These are phyloP conservation scores for Shargacucullia verbasci DNA, from an alignment of 2,888 invertebrate genomes.

Conservation along the genomic window DNA sequence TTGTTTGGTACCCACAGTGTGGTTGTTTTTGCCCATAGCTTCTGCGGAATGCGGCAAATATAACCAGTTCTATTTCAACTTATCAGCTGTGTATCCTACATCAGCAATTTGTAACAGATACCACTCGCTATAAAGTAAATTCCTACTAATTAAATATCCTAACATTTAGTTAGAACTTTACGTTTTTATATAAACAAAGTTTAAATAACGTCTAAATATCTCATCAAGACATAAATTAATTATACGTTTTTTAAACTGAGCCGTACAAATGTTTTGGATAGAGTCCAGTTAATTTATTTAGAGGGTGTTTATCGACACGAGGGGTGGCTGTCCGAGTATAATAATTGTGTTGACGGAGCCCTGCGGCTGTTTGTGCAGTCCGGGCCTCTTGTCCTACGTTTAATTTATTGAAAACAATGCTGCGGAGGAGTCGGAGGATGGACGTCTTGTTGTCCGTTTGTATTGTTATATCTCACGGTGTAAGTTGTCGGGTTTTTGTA, in stretches of 20 bases:
- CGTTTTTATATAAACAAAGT: not conserved
- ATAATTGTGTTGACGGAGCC: conserved; percentile 88
- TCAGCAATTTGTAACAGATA: no score
- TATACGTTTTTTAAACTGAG: conserved; percentile 35
- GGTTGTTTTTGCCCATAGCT: no score
- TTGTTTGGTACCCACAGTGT: no score
- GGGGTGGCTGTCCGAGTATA: conserved; percentile 88
- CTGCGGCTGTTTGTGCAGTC: conserved; percentile 80
- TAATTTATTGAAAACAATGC: conserved; percentile 89
- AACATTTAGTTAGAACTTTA: no score
- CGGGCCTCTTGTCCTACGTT: conserved; percentile 78
- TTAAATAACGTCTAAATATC: conserved; percentile 2
- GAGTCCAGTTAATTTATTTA: conserved; percentile 87
- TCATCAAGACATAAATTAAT: conserved; percentile 48
- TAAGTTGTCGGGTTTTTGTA: no score
- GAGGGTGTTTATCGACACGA: conserved; percentile 83
- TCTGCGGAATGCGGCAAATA: no score
- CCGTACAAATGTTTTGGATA: conserved; percentile 64
- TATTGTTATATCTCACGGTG: conserved; percentile 27
- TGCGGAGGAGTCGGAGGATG: conserved; percentile 53
- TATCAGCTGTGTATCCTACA: no score
- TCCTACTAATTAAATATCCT: no score
- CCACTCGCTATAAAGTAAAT: no score
- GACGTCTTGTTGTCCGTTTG: conserved; percentile 55
- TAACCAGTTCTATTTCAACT: no score